phyloP scores from a whole-genome alignment of 2,797 vertebrate species.

The Phataginus tetradactyla region DNA sequence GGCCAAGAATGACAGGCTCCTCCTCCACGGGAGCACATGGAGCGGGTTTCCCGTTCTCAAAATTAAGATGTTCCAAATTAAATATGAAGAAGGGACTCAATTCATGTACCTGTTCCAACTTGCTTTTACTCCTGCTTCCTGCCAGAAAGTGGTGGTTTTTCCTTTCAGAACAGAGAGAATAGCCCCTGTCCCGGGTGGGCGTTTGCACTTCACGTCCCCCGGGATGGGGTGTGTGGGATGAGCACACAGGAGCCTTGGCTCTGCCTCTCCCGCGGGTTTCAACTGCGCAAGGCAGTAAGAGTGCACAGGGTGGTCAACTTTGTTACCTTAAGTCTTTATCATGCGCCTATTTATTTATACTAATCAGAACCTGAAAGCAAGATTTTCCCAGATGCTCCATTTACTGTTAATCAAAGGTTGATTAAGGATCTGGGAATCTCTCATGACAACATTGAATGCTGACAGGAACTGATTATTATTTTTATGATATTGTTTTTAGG shows the following conservation, averaged over 20 bases:
- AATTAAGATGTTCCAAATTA: background rate
- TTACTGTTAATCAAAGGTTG: background rate
- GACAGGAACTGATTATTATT: background rate
- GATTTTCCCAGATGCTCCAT: background rate
- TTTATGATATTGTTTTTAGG: background rate
- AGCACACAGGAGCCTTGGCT: background rate
- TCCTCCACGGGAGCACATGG: fast-evolving
- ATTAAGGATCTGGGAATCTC: background rate
- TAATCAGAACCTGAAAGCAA: background rate
- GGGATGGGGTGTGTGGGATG: fast-evolving
- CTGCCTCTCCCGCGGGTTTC: background rate
- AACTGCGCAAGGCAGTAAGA: background rate
- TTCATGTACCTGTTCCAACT: background rate
- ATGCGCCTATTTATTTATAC: background rate
- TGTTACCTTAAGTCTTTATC: background rate
- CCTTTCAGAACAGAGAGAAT: background rate
- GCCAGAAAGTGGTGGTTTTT: background rate
- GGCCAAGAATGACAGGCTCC: background rate
- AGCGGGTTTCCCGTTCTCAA: background rate
- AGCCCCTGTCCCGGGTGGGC: background rate
- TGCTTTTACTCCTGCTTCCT: background rate
- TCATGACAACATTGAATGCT: background rate
- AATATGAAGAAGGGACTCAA: background rate
- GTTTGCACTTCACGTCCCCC: background rate
- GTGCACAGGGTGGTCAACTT: fast-evolving